phyloP scores from a whole-genome alignment of 1,140 invertebrate genomes.

The Cydia fagiglandana region DNA sequence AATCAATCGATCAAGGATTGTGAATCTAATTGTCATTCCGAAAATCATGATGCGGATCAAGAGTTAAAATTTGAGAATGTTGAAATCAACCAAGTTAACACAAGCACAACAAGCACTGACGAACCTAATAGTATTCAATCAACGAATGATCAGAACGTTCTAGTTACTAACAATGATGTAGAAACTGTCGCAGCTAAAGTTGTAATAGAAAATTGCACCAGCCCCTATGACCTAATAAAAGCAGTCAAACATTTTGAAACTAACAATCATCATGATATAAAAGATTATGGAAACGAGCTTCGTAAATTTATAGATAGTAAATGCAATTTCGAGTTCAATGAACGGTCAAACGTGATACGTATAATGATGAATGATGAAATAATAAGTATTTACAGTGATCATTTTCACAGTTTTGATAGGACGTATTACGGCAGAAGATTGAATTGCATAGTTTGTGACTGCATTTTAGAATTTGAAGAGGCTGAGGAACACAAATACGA shows the following conservation, averaged over 20 bases:
- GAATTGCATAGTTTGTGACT: background rate
- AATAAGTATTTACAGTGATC: background rate
- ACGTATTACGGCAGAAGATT: background rate
- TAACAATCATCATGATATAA: background rate
- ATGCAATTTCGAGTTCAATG: background rate
- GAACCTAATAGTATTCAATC: no score
- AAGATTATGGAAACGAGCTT: background rate
- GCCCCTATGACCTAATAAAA: background rate
- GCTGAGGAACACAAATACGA: background rate
- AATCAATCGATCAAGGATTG: background rate
- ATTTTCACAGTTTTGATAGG: slow-evolving; percentile 3
- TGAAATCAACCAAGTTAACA: background rate
- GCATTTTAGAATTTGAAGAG: background rate
- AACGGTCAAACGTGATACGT: background rate
- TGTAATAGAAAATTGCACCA: background rate
- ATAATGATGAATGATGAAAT: background rate
- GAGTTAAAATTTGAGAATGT: background rate
- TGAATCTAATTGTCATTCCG: background rate
- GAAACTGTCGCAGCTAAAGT: background rate
- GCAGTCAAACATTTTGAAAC: background rate
- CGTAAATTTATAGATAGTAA: background rate
- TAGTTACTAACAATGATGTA: background rate
- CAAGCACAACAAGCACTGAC: background rate
- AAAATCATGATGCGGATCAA: background rate
- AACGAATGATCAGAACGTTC: background rate